Conservation (phyloP, 2,113 vertebrate genomes). For the Oreocharis arfaki region DNA sequence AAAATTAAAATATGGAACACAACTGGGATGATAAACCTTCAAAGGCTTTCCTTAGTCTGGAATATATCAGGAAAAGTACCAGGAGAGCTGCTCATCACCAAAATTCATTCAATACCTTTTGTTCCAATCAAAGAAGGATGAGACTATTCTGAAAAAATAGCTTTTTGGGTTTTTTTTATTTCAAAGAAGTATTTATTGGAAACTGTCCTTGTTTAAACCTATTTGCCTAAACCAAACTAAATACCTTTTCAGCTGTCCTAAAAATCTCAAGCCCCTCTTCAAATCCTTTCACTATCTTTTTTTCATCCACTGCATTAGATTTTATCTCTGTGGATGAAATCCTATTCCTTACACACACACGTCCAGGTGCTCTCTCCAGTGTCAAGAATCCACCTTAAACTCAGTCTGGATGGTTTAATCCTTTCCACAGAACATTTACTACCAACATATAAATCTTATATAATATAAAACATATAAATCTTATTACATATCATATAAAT, state of each 20-base stretch:
- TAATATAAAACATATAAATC: no score
- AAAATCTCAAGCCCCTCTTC: not conserved
- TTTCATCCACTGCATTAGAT: not conserved
- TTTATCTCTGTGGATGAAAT: not conserved
- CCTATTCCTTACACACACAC: not conserved
- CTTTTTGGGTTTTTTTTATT: not conserved
- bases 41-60: not conserved
- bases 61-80: not conserved
- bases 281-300: not conserved
- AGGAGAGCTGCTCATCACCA: not conserved
- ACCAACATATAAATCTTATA: rapidly evolving
- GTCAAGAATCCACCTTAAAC: not conserved
- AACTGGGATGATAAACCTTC: not conserved
- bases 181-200: not conserved
- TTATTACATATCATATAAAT: no score
- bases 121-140: not conserved
- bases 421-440: not conserved
- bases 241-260: not conserved
- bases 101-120: not conserved
- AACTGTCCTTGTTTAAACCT: not conserved
- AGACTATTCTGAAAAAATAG: not conserved
- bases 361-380: not conserved
- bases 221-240: not conserved
- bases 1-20: not conserved
- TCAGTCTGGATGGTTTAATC: not conserved